Evolutionary conservation across 2,888 invertebrate genomes (phyloP), one percentile per base, ranked within the genome.

Genomic region (Caenorhabditis afra): DNA sequence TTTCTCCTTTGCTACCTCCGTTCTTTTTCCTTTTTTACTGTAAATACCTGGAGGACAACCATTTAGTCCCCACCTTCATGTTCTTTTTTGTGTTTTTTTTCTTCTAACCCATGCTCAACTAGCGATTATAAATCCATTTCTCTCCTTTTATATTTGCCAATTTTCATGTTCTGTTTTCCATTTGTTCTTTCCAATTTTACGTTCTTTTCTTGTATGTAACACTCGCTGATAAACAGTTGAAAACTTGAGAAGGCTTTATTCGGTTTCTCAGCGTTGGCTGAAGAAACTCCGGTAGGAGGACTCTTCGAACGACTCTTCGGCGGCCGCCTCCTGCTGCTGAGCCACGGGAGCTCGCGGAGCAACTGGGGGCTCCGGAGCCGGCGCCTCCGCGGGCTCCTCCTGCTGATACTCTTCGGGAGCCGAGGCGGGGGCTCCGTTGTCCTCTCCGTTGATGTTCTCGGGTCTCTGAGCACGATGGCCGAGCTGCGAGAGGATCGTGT

Each of bases 211-310:
- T 41, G 41, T 14, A 41, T 29, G 29, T 29, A 41, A 14, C 11
- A 41, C 41, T 41, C 41, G 3, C 14, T 41, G 41, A 41, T 8
- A 41, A 3, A 29, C 29, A 41, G 11, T 11, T 41, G 41, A 41
- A 41, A 41, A 3, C 41, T 41, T 41, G 41, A 41, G 3, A 41
- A 41, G n/a, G n/a, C 14, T 41, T 11, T 41, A 14, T 50, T 62
- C 12, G 18, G 39, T 62, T 47, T 4, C 18, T 50, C 7, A 52
- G 29, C 45, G 29, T 23, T 58, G 58, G 12, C 58, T 58, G 62
- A 80, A 82, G 61, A 82, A 82, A 57, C 67, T 77, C 37, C 80
- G 49, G 49, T 82, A 82, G n/a, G 82, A 82, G 14, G 80, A 53
- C 35, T 82, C 82, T 18, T 82, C 82, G 50, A 82, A 82, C 18